phyloP scores from a whole-genome alignment of 1,140 invertebrate genomes.

The Psilanteris sp. region DNA sequence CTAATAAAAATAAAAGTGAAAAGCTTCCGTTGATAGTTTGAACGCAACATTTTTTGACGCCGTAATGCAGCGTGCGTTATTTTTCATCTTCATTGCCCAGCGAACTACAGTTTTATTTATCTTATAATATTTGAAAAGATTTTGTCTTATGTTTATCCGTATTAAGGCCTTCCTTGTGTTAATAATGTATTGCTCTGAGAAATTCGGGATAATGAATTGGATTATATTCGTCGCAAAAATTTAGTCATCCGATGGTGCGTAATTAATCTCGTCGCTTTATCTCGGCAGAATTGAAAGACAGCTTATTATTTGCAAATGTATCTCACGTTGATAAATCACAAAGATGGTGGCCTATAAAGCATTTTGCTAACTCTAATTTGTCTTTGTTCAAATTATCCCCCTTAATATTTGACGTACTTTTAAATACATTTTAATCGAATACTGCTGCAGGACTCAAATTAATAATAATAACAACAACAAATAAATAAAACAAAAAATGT shows the following conservation, averaged over 20 bases:
- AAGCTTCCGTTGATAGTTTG: no score
- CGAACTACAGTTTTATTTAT: no score
- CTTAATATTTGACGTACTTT: no score
- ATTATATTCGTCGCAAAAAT: constrained; percentile 21
- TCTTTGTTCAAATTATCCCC: constrained; percentile 24
- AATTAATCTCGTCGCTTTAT: constrained; percentile 44
- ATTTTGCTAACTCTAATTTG: constrained; percentile 32
- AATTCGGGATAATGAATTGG: constrained; percentile 23
- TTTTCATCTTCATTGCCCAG: no score
- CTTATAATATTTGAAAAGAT: no score
- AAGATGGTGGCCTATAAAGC: constrained; percentile 5
- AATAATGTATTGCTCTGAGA: constrained; percentile 3
- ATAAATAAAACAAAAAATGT: no score
- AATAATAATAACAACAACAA: no score
- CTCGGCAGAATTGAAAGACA: constrained; percentile 40
- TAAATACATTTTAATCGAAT: no score
- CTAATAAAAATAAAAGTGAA: no score
- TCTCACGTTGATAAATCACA: constrained; percentile 27
- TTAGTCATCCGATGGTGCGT: constrained; percentile 6
- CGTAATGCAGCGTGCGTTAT: no score
- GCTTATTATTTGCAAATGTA: constrained; percentile 49
- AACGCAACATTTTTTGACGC: no score
- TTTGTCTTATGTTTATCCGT: neutral
- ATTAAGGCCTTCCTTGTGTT: neutral
- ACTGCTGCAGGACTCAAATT: no score